Evolutionary conservation across 2,888 invertebrate genomes (phyloP).

Genomic region (Bedellia somnulentella): DNA sequence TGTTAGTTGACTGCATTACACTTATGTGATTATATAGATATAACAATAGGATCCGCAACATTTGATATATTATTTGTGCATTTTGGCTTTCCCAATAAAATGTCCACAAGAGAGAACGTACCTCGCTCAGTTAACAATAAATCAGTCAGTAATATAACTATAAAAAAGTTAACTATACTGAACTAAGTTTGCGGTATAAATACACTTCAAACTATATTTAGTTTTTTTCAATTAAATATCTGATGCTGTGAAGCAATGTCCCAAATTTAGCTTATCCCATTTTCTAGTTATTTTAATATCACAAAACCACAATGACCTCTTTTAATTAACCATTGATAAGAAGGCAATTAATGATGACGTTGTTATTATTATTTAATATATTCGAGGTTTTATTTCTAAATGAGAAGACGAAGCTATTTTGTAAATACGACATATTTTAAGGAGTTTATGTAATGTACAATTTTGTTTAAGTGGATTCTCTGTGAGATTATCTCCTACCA

Average conservation of each 20-base stretch:
- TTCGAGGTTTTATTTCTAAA: conserved; percentile 59
- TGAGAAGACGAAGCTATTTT: conserved; percentile 55
- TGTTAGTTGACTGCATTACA: conserved; percentile 47
- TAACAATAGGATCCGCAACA: too few species aligned
- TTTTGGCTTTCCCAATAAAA: too few species aligned
- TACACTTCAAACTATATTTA: too few species aligned
- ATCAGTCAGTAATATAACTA: too few species aligned
- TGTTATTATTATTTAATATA: conserved; percentile 59
- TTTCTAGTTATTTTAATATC: conserved; percentile 34
- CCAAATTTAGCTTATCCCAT: too few species aligned
- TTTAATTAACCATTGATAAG: conserved; percentile 62
- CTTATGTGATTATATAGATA: conserved; percentile 48
- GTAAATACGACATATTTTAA: conserved; percentile 55
- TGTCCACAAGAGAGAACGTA: too few species aligned
- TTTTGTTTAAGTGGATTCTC: conserved; percentile 55
- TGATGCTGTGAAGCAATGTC: too few species aligned
- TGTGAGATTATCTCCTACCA: conserved; percentile 38
- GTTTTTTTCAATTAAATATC: too few species aligned
- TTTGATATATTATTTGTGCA: too few species aligned
- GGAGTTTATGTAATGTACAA: conserved; percentile 54
- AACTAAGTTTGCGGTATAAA: too few species aligned
- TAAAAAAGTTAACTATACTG: too few species aligned
- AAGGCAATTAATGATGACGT: conserved; percentile 60
- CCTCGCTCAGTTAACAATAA: too few species aligned
- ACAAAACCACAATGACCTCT: conserved; percentile 63